Percentiles rank a stretch among this genome's conserved stretches.
Evolutionary conservation across 2,113 vertebrate genomes (phyloP).

Genomic region (Phaethornis superciliosus): DNA sequence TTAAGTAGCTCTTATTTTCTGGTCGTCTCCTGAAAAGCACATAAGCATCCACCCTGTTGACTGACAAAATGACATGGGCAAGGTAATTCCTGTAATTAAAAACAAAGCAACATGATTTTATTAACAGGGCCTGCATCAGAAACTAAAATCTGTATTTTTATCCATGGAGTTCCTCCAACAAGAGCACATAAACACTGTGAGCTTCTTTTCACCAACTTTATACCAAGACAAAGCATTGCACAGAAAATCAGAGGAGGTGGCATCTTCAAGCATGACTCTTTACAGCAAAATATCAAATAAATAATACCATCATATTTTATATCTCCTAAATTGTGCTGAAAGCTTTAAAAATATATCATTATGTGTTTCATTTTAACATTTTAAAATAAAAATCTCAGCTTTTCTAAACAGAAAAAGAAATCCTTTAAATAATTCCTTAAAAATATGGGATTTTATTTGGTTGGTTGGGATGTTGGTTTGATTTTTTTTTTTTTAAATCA

Average conservation of each 20-base stretch:
- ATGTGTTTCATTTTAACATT: neutral
- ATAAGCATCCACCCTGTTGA: neutral
- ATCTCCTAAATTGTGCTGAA: neutral
- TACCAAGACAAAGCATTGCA: neutral
- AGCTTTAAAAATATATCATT: neutral
- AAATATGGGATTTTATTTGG: neutral
- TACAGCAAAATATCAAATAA: neutral
- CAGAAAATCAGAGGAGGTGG: neutral
- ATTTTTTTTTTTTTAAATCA: neutral
- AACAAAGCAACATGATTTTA: neutral
- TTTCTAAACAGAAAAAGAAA: neutral
- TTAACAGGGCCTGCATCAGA: neutral
- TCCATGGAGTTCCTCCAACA: neutral
- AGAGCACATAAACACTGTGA: neutral
- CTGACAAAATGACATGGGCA: neutral
- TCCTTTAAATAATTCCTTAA: neutral
- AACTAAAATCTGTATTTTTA: neutral
- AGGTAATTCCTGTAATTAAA: conserved; percentile 37
- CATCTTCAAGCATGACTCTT: neutral
- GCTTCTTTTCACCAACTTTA: neutral
- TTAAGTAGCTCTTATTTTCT: neutral
- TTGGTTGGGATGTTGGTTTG: neutral
- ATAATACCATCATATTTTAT: neutral
- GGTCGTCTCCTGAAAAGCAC: neutral
- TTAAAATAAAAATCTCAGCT: neutral